phyloP scores from a whole-genome alignment of 2,888 invertebrate species.

The Drosophila neutralis region DNA sequence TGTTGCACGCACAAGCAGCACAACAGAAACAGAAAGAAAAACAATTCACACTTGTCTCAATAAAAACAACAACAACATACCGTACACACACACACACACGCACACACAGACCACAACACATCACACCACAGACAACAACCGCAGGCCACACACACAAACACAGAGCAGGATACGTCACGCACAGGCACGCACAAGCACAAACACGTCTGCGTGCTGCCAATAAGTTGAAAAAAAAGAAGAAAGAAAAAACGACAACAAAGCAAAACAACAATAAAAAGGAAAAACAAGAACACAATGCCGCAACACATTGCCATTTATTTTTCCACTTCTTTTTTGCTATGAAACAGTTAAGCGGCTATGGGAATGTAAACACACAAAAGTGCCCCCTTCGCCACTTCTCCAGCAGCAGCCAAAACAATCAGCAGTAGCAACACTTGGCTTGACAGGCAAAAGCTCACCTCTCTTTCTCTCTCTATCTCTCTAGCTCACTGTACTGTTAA shows the following conservation, averaged over 20 bases:
- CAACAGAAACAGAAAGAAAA: constrained; percentile 67
- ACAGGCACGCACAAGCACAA: constrained; percentile 57
- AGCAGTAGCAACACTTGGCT: constrained; percentile 55
- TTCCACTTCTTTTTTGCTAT: constrained; percentile 39
- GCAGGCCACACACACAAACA: constrained; percentile 60
- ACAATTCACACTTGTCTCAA: constrained; percentile 81
- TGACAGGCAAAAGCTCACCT: constrained; percentile 45
- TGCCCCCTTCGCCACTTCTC: constrained; percentile 9
- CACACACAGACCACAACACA: constrained; percentile 54
- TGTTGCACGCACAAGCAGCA: constrained; percentile 67
- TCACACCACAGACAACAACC: constrained; percentile 74
- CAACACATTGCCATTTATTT: constrained; percentile 74
- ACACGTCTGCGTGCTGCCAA: constrained; percentile 73
- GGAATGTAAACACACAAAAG: constrained; percentile 64
- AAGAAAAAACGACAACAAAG: constrained; percentile 51
- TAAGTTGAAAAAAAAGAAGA: constrained; percentile 70
- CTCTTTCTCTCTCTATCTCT: constrained; percentile 23
- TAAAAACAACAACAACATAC: constrained; percentile 66
- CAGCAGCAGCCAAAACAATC: constrained; percentile 53
- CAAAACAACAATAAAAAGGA: constrained; percentile 58
- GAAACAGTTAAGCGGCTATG: constrained; percentile 75
- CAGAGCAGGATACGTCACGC: constrained; percentile 63
- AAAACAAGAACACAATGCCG: constrained; percentile 70
- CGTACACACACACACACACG: constrained; percentile 33
- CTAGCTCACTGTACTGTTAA: constrained; percentile 54